Evolutionary conservation across 2,113 vertebrate genomes (phyloP), one percentile per base, ranked within the genome.

Genomic region (Lipophrys pholis): DNA sequence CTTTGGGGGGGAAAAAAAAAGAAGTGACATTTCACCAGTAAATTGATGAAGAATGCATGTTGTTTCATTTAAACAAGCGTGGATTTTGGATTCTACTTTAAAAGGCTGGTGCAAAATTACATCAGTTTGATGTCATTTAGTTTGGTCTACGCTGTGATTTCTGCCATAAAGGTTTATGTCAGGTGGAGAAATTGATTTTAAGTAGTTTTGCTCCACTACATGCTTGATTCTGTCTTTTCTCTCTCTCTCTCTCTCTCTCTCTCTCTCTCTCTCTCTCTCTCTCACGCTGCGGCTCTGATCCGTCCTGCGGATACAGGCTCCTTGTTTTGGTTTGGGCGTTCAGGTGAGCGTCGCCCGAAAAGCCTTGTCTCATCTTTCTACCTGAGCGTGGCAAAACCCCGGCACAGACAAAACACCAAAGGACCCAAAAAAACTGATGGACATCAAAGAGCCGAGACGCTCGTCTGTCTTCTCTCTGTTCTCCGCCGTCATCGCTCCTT

Each of bases 321-420:
- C 77, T 84, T 86, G 83, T 89, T 89, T 89, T 35, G 65, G n/a
- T 68, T 68, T 11, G n/a, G 65, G 66, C 66, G 65, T 11, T 80
- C 76, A 48, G 49, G 71, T 76, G 17, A 65, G 42, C 57, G 5
- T 57, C 49, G 40, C 35, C 60, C 58, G 17, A 67, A 55, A 59
- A 53, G 15, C 6, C 42, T 68, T 75, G 65, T 83, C 78, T 81
- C 75, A 76, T 73, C 78, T 86, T 67, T 77, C 64, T 63, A 80
- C 75, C 71, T 42, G 83, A 78, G 87, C 81, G 77, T 76, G 77
- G 81, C 78, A 49, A 68, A 80, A 86, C 84, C 9, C 21, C 75
- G 6, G 71, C 69, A 10, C 81, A 92, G 89, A 89, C 89, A 87
- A 86, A 93, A 92, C 87, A 92, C 43, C 80, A 30, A 30, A 30